Conservation (phyloP, 2,113 vertebrate genomes). For the Atlantisia rogersi region DNA sequence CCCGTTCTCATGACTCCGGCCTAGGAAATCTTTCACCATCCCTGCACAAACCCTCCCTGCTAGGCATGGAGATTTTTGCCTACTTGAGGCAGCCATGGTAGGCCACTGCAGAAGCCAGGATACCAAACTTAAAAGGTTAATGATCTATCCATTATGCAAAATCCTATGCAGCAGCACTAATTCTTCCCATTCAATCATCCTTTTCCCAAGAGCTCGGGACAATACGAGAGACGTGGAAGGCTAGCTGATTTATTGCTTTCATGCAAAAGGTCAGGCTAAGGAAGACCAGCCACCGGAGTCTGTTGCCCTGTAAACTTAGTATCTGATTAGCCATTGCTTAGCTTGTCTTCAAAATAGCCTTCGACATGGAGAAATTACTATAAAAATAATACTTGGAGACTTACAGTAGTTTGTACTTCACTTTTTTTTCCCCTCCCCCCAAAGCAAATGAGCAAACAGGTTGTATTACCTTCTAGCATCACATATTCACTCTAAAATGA, state of each 20-base stretch:
- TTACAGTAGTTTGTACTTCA: background rate
- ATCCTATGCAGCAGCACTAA: slow-evolving; percentile 37
- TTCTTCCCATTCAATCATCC: slow-evolving; percentile 37
- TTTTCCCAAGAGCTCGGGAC: slow-evolving; percentile 39
- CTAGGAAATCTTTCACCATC: background rate
- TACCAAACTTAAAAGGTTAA: slow-evolving; percentile 33
- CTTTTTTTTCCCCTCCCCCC: background rate
- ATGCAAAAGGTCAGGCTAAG: slow-evolving; percentile 43
- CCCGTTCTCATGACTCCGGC: background rate
- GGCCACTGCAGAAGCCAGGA: slow-evolving; percentile 2
- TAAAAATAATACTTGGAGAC: background rate
- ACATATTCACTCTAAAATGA: background rate
- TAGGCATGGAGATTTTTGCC: background rate
- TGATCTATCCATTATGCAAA: slow-evolving; percentile 46
- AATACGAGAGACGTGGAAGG: background rate
- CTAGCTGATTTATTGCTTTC: slow-evolving; percentile 54
- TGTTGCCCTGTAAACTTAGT: background rate
- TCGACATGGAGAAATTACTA: background rate
- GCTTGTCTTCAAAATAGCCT: background rate
- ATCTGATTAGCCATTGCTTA: background rate
- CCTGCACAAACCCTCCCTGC: background rate
- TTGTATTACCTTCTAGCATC: background rate
- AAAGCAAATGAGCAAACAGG: background rate
- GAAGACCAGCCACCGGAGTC: background rate
- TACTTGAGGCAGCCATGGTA: background rate